phyloP scores from a whole-genome alignment of 2,888 invertebrate species.

The Mellilla xanthometata region DNA sequence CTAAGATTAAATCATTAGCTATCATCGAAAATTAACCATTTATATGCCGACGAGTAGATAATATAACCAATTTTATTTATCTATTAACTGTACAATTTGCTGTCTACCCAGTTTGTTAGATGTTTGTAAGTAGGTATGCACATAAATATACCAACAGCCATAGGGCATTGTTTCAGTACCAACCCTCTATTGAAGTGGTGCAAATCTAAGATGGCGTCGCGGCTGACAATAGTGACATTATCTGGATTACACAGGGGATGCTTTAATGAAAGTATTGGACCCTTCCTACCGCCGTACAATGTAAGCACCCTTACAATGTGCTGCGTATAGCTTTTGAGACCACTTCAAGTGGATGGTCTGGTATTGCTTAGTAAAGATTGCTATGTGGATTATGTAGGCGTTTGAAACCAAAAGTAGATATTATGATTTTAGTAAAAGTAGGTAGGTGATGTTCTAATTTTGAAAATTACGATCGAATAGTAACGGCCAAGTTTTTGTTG shows the following conservation, averaged over 20 bases:
- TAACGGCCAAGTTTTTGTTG: too few species aligned
- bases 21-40: too few species aligned
- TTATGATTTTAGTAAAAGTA: too few species aligned
- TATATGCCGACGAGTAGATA: too few species aligned
- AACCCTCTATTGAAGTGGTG: not conserved
- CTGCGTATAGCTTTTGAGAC: slow-evolving; percentile 1
- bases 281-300: slow-evolving; percentile 22
- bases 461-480: too few species aligned
- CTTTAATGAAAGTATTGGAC: slow-evolving; percentile 34
- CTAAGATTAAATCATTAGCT: too few species aligned
- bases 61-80: too few species aligned
- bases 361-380: not conserved
- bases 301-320: not conserved
- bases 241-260: slow-evolving; percentile 35
- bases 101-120: too few species aligned
- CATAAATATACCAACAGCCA: slow-evolving; percentile 4
- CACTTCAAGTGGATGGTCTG: slow-evolving; percentile 9
- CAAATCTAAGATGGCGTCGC: slow-evolving; percentile 38
- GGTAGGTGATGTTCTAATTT: too few species aligned
- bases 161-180: slow-evolving; percentile 13
- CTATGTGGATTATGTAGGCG: not conserved
- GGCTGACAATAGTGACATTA: slow-evolving; percentile 43
- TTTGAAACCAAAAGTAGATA: too few species aligned
- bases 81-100: too few species aligned
- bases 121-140: too few species aligned